These are phyloP conservation scores for Nesoenas mayeri DNA, from an alignment of 2,113 vertebrate genomes.

Conservation along the genomic window DNA sequence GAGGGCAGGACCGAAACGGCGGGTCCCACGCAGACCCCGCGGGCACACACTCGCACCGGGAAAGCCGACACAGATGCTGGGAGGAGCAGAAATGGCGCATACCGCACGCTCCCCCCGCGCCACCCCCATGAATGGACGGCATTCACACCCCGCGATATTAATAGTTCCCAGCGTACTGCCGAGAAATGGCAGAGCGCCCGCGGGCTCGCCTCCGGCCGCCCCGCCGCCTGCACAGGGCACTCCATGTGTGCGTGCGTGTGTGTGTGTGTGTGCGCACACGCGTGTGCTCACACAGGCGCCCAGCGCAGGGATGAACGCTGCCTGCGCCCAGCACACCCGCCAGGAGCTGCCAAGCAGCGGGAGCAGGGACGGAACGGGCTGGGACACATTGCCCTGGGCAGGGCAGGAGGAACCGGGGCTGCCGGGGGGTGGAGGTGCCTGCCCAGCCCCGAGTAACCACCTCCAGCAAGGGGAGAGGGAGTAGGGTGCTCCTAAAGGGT, in stretches of 20 bases:
- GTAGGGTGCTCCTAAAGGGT: neutral
- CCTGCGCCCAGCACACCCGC: fast-evolving
- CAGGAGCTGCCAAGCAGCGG: neutral
- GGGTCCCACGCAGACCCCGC: neutral
- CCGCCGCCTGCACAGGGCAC: neutral
- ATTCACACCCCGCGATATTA: neutral
- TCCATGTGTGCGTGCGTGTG: neutral
- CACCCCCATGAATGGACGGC: neutral
- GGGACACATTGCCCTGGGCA: neutral
- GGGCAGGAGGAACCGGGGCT: neutral
- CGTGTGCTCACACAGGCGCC: neutral
- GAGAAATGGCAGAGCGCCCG: neutral
- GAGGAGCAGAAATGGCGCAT: neutral
- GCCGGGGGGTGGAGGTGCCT: neutral
- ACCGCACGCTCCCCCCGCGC: neutral
- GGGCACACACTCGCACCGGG: neutral
- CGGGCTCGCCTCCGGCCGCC: neutral
- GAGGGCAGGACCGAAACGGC: neutral
- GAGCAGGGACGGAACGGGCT: too few relatives aligned
- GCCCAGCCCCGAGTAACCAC: neutral
- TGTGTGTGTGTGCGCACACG: neutral
- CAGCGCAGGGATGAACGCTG: too few relatives aligned
- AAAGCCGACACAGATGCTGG: neutral
- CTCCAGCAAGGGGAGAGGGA: too few relatives aligned
- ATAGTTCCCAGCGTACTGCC: neutral